Conservation (phyloP, 23 tunicate genomes). For the Trididemnum miniatum region DNA sequence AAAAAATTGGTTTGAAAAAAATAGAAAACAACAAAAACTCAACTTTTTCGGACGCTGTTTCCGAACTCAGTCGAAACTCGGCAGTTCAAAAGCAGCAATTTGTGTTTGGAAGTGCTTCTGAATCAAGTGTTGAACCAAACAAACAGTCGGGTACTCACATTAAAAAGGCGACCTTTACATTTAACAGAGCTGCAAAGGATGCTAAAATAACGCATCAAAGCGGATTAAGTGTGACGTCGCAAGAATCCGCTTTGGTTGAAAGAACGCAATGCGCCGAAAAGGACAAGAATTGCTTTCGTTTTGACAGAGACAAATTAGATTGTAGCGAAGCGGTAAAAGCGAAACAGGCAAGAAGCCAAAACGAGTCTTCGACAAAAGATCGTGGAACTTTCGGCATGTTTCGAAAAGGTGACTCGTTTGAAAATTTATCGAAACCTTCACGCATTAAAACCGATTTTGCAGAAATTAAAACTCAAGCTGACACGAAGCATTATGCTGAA, state of each 20-base stretch:
- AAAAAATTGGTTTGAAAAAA: neutral
- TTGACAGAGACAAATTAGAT: constrained; percentile 8
- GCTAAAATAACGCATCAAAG: neutral
- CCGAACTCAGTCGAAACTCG: neutral
- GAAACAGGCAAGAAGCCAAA: neutral
- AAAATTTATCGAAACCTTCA: constrained; percentile 28
- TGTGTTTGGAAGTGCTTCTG: neutral
- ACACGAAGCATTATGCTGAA: neutral
- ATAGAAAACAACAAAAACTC: neutral
- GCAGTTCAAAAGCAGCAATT: neutral
- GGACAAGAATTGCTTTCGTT: constrained; percentile 18
- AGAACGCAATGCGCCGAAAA: constrained; percentile 1
- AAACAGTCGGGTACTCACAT: constrained; percentile 37
- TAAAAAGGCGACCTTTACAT: constrained; percentile 57
- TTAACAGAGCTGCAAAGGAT: constrained; percentile 11
- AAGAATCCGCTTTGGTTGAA: constrained; percentile 6
- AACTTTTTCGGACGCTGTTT: neutral
- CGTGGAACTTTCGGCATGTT: constrained; percentile 32
- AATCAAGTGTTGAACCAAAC: neutral
- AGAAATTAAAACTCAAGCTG: neutral
- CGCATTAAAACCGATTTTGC: neutral
- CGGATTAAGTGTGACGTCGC: constrained; percentile 31
- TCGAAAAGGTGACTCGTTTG: constrained; percentile 42
- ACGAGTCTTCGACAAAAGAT: neutral
- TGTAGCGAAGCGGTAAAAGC: neutral